Percentiles rank a stretch among this genome's conserved stretches.
phyloP scores from a whole-genome alignment of 2,113 vertebrate genomes.

The Mesitornis unicolor region DNA sequence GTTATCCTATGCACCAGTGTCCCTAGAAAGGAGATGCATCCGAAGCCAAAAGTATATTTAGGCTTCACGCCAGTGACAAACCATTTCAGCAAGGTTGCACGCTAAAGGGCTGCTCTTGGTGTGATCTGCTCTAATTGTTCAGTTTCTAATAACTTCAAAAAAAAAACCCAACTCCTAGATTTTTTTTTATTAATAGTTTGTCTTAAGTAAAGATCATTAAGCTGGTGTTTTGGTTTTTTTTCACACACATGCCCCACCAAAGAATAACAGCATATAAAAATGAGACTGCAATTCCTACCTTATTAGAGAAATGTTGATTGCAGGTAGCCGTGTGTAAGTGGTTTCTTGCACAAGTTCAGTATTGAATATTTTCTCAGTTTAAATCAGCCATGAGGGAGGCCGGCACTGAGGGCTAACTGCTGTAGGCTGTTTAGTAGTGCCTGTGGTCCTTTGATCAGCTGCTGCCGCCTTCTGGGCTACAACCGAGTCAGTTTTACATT shows the following conservation, averaged over 20 bases:
- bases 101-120: neutral
- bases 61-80: neutral
- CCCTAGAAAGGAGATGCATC: neutral
- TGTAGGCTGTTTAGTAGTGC: neutral
- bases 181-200: neutral
- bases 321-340: accelerated
- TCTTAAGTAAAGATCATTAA: neutral
- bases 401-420: neutral
- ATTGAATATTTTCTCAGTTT: neutral
- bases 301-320: neutral
- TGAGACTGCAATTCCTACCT: neutral
- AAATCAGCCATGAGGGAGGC: neutral
- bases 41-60: neutral
- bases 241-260: too few relatives aligned
- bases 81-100: neutral
- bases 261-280: neutral
- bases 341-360: neutral
- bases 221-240: neutral
- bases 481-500: neutral
- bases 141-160: neutral
- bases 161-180: neutral
- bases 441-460: neutral
- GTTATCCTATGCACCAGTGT: neutral
- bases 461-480: neutral
- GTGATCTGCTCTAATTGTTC: neutral